Conservation (phyloP, 2,888 invertebrate genomes). For the Phyto melanocephala region DNA sequence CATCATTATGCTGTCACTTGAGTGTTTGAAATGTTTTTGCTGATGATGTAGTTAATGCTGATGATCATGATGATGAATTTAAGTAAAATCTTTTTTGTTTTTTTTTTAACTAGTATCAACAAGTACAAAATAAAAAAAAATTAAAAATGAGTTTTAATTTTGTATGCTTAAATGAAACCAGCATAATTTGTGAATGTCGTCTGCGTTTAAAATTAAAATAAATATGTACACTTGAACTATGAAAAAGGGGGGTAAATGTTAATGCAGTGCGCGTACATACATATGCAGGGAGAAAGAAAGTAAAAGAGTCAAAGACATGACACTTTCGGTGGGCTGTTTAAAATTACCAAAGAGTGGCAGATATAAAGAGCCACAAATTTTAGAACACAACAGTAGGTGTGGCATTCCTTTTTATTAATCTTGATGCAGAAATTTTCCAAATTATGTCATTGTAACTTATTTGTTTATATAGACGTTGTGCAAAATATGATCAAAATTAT, state of each 20-base stretch:
- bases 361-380: background rate
- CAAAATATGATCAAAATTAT: no score
- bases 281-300: background rate
- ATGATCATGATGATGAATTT: conserved; percentile 17
- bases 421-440: no score
- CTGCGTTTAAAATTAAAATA: conserved; percentile 14
- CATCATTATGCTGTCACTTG: conserved; percentile 53
- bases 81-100: conserved; percentile 16
- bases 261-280: background rate
- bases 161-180: background rate
- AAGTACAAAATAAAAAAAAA: background rate
- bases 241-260: background rate
- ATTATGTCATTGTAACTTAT: no score
- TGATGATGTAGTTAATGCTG: conserved; percentile 5
- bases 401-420: no score
- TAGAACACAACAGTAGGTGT: no score
- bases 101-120: background rate
- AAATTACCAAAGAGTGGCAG: background rate
- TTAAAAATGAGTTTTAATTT: background rate
- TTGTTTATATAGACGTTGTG: no score
- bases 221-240: background rate
- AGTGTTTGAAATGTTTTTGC: conserved; percentile 42
- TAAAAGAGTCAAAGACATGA: background rate
- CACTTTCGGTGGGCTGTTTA: background rate
- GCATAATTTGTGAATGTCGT: conserved; percentile 43